These are phyloP conservation scores for Cataglyphis cursor DNA, from an alignment of 2,888 invertebrate genomes.

Conservation along the genomic window DNA sequence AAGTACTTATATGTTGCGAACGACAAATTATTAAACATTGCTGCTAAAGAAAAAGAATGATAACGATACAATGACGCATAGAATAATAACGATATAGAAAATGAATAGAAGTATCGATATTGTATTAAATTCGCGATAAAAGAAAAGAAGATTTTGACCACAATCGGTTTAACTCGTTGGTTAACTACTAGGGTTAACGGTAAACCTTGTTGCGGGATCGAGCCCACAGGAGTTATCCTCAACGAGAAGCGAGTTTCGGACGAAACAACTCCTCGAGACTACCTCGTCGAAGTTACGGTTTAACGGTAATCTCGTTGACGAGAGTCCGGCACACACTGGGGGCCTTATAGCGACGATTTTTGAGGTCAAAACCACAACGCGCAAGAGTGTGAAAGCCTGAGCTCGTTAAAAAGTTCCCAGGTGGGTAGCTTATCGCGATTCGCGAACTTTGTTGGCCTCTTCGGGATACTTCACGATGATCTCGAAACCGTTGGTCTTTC, in stretches of 20 bases:
- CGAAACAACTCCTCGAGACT: constrained; percentile 46
- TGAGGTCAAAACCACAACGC: constrained; percentile 46
- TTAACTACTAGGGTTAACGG: constrained; percentile 79
- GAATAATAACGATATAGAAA: not conserved
- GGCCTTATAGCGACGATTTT: constrained; percentile 37
- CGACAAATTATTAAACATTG: not conserved
- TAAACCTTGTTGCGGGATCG: constrained; percentile 74
- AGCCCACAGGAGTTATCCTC: constrained; percentile 61
- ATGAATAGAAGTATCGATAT: not conserved
- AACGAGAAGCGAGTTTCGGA: constrained; percentile 53
- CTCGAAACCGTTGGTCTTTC: not conserved
- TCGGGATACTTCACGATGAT: not conserved
- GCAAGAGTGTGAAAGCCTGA: not conserved
- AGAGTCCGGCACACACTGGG: constrained; percentile 56
- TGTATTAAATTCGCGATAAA: not conserved
- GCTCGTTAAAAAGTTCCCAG: constrained; percentile 34
- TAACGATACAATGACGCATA: not conserved
- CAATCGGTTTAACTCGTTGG: constrained; percentile 73
- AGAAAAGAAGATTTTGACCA: constrained; percentile 68
- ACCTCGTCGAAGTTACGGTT: constrained; percentile 56
- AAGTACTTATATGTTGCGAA: not conserved
- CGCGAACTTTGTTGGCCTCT: constrained; percentile 16
- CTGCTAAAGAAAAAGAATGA: not conserved
- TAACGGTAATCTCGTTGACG: constrained; percentile 70
- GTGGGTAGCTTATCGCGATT: not conserved